phyloP scores from a whole-genome alignment of 2,888 invertebrate genomes.

The Mesodorylaimus sp. region DNA sequence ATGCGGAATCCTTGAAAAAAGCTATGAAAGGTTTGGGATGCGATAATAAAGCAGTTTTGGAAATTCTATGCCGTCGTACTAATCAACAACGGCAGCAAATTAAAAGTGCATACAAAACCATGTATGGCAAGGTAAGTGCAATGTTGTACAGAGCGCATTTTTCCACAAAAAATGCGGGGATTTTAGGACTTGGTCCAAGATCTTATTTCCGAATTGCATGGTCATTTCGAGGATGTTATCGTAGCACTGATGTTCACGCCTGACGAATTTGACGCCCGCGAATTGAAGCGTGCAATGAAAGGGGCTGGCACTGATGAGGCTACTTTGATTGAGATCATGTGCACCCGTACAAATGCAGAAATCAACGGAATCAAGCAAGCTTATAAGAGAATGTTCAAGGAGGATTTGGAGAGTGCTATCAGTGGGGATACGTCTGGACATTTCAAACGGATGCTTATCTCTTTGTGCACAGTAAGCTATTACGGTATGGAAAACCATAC shows the following conservation, averaged over 20 bases:
- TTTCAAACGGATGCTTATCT: slow-evolving; percentile 66
- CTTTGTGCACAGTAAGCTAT: slow-evolving; percentile 16
- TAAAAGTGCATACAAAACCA: slow-evolving; percentile 54
- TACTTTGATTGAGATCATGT: slow-evolving; percentile 69
- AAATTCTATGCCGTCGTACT: slow-evolving; percentile 53
- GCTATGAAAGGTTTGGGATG: slow-evolving; percentile 64
- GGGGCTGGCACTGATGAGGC: slow-evolving; percentile 52
- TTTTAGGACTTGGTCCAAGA: slow-evolving; percentile 18
- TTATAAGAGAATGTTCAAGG: slow-evolving; percentile 25
- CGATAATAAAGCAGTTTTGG: slow-evolving; percentile 15
- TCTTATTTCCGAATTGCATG: slow-evolving; percentile 23
- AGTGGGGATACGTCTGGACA: slow-evolving; percentile 70
- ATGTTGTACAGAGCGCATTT: not conserved
- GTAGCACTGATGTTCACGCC: slow-evolving; percentile 27
- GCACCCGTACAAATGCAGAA: slow-evolving; percentile 59
- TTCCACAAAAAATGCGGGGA: not conserved
- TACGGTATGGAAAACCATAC: no score
- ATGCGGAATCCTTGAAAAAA: slow-evolving; percentile 51
- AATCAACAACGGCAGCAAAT: slow-evolving; percentile 70
- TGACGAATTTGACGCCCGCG: slow-evolving; percentile 33
- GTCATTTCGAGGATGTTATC: slow-evolving; percentile 24
- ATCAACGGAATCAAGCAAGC: slow-evolving; percentile 31
- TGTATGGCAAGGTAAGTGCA: slow-evolving; percentile 57
- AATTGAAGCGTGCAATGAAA: slow-evolving; percentile 33
- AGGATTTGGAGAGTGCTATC: slow-evolving; percentile 25